Evolutionary conservation across 2,797 vertebrate genomes (phyloP).

Genomic region (Oophaga sylvatica): DNA sequence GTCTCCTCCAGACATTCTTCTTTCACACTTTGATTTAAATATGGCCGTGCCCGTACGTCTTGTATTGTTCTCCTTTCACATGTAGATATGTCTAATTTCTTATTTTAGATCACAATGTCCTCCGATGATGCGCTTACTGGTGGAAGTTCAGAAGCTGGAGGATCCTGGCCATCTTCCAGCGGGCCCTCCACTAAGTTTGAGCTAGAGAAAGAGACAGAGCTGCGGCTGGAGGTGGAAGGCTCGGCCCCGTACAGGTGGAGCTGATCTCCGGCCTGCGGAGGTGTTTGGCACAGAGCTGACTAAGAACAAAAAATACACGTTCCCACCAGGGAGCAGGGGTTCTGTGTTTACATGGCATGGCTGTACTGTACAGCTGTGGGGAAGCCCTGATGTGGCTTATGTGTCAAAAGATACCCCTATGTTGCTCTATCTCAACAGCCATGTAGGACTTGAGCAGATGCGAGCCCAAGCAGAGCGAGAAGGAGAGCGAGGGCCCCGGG

Average conservation of each 20-base stretch:
- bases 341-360: constrained; percentile 98
- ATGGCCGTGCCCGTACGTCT: too few relatives aligned
- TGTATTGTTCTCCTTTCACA: too few relatives aligned
- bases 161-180: constrained; percentile 15
- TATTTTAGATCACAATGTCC: constrained; percentile 35
- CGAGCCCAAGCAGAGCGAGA: constrained; percentile 91
- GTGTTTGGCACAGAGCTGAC: constrained; percentile 96
- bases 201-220: constrained; percentile 93
- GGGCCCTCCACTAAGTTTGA: constrained; percentile 77
- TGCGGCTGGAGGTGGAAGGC: constrained; percentile 94
- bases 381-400: constrained; percentile 89
- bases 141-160: constrained; percentile 65
- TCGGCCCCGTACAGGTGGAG: constrained; percentile 89
- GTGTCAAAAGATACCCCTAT: constrained; percentile 90
- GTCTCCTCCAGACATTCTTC: too few relatives aligned
- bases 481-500: constrained; percentile 90
- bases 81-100: background rate
- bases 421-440: constrained; percentile 95
- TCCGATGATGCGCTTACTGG: constrained; percentile 31
- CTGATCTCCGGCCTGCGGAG: constrained; percentile 90
- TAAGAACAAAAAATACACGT: constrained; percentile 94
- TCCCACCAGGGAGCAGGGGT: constrained; percentile 92
- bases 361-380: constrained; percentile 89
- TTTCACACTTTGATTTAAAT: too few relatives aligned
- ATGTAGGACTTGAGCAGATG: constrained; percentile 97